These are phyloP conservation scores for Agelaius tricolor DNA, from an alignment of 2,113 vertebrate species.

Conservation along the genomic window DNA sequence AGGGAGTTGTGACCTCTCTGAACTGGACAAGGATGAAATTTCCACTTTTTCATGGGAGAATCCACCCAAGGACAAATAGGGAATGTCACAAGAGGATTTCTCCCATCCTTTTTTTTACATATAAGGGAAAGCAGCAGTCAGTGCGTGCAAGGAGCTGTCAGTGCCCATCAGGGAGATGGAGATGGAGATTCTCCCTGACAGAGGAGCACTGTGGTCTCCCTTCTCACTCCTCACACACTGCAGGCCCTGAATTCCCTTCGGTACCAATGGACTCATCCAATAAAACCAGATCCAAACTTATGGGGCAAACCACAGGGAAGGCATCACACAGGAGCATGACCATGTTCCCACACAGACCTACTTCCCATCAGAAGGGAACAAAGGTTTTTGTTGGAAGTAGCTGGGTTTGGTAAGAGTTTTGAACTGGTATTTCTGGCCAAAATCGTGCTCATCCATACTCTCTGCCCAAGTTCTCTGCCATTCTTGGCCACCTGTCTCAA, in stretches of 20 bases:
- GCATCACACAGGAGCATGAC: neutral
- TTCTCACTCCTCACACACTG: neutral
- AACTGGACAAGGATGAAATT: neutral
- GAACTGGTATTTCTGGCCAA: neutral
- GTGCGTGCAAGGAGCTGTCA: neutral
- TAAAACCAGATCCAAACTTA: neutral
- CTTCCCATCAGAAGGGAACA: neutral
- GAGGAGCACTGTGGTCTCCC: neutral
- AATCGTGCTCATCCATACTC: rapidly evolving
- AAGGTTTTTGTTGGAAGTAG: neutral
- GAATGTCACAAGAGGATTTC: neutral
- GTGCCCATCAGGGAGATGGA: neutral
- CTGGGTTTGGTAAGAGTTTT: neutral
- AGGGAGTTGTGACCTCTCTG: neutral
- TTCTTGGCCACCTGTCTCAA: neutral
- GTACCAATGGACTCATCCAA: neutral
- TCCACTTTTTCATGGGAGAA: neutral
- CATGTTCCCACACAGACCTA: rapidly evolving
- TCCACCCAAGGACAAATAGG: neutral
- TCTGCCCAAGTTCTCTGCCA: neutral
- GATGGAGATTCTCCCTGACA: neutral
- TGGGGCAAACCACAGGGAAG: neutral
- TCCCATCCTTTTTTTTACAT: neutral
- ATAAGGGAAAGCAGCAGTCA: neutral
- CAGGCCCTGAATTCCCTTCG: neutral